phyloP scores from a whole-genome alignment of 2,113 vertebrate genomes.

The Epinephelus fuscoguttatus region DNA sequence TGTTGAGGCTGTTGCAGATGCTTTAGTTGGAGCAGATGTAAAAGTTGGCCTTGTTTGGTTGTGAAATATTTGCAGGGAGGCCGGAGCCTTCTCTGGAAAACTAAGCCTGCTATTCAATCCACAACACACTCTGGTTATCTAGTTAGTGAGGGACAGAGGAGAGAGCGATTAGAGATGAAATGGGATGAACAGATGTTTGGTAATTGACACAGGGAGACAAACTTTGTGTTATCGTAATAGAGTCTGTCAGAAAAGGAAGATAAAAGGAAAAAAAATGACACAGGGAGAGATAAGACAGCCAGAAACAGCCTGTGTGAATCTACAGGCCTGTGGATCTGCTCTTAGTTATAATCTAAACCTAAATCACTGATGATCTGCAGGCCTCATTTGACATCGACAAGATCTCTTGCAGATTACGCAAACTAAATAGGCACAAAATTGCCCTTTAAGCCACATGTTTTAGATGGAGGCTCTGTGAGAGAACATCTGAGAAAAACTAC shows the following conservation, averaged over 20 bases:
- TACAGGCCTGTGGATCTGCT: conserved; percentile 62
- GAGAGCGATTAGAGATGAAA: neutral
- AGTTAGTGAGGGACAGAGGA: conserved; percentile 1
- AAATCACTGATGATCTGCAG: conserved; percentile 65
- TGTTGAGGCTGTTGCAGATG: conserved; percentile 42
- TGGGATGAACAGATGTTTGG: neutral
- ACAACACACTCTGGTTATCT: neutral
- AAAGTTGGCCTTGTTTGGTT: conserved; percentile 36
- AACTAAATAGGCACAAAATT: conserved; percentile 71
- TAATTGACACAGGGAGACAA: conserved; percentile 16
- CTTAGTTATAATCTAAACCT: conserved; percentile 47
- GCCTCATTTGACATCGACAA: conserved; percentile 52
- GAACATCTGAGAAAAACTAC: conserved; percentile 34
- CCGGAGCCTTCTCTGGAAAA: conserved; percentile 21
- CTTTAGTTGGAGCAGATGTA: conserved; percentile 45
- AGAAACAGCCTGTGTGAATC: conserved; percentile 25
- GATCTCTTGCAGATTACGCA: conserved; percentile 61
- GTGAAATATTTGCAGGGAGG: conserved; percentile 29
- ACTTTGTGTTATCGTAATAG: neutral
- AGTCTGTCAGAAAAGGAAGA: neutral
- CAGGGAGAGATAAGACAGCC: conserved; percentile 7
- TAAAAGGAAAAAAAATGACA: neutral
- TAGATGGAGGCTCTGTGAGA: conserved; percentile 50
- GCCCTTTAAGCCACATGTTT: conserved; percentile 61
- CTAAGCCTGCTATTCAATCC: neutral